These are phyloP conservation scores for Drosophila subobscura DNA, from an alignment of 1,140 invertebrate species.

Conservation along the genomic window DNA sequence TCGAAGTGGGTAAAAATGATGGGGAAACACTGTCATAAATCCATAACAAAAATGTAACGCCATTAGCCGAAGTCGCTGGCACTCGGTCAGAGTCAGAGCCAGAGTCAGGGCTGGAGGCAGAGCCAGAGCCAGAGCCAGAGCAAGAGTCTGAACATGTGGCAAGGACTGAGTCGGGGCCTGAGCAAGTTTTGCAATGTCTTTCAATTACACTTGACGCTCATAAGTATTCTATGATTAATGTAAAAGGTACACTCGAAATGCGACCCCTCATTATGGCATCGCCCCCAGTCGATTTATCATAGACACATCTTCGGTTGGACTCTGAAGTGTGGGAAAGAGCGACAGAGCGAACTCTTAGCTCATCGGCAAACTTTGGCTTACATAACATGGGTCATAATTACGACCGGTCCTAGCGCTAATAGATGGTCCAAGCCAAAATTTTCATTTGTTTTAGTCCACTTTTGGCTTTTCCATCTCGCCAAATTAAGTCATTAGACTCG, in stretches of 20 bases:
- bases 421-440: conserved; percentile 35
- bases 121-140: too few species aligned
- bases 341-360: conserved; percentile 38
- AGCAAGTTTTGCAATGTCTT: conserved; percentile 79
- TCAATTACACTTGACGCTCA: conserved; percentile 79
- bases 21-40: conserved; percentile 58
- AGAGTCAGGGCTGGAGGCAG: too few species aligned
- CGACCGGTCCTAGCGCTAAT: conserved; percentile 55
- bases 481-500: conserved; percentile 57
- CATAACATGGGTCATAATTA: conserved; percentile 65
- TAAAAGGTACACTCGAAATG: conserved; percentile 63
- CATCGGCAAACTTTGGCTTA: conserved; percentile 53
- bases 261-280: conserved; percentile 64
- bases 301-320: conserved; percentile 45
- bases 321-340: neutral
- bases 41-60: conserved; percentile 68
- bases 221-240: conserved; percentile 81
- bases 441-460: conserved; percentile 53
- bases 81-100: too few species aligned
- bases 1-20: conserved; percentile 1
- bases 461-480: neutral
- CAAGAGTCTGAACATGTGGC: too few species aligned
- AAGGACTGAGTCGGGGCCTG: neutral
- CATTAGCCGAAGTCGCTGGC: conserved; percentile 46
- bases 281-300: conserved; percentile 68